These are phyloP conservation scores for Polylopha cassiicola DNA, from an alignment of 2,888 invertebrate genomes.

Conservation along the genomic window DNA sequence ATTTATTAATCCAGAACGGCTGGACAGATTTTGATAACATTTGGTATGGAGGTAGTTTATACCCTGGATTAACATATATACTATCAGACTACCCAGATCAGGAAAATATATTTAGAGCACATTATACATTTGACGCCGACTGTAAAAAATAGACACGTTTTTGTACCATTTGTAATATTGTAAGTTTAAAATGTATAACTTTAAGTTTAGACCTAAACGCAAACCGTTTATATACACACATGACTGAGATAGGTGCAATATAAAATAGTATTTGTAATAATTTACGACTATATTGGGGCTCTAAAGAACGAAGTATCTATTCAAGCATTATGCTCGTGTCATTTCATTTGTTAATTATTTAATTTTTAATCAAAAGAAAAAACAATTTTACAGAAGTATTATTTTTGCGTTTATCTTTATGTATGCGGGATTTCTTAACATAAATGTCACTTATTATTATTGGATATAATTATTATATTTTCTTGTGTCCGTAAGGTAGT, in stretches of 20 bases:
- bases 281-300: conserved; percentile 12
- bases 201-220: conserved; percentile 21
- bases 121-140: conserved; percentile 16
- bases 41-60: no score
- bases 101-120: no score
- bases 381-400: conserved; percentile 19
- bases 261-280: conserved; percentile 18
- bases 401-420: conserved; percentile 13
- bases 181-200: conserved; percentile 21
- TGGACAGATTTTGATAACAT: no score
- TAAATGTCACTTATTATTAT: conserved; percentile 28
- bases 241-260: conserved; percentile 22
- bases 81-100: no score
- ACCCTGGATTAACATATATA: no score
- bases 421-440: conserved; percentile 15
- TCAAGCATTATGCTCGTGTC: conserved; percentile 8
- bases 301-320: conserved; percentile 4
- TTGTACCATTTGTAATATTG: conserved; percentile 17
- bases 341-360: conserved; percentile 9
- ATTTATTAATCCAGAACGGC: no score
- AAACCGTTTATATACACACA: conserved; percentile 17
- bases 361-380: conserved; percentile 3
- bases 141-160: conserved; percentile 12
- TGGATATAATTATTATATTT: conserved; percentile 43
- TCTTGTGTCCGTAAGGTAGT: conserved; percentile 65